A percentile compares a stretch with the other conserved stretches of the same genome.
Conservation (phyloP, 2,797 vertebrate species). For the Xenopus petersii region DNA sequence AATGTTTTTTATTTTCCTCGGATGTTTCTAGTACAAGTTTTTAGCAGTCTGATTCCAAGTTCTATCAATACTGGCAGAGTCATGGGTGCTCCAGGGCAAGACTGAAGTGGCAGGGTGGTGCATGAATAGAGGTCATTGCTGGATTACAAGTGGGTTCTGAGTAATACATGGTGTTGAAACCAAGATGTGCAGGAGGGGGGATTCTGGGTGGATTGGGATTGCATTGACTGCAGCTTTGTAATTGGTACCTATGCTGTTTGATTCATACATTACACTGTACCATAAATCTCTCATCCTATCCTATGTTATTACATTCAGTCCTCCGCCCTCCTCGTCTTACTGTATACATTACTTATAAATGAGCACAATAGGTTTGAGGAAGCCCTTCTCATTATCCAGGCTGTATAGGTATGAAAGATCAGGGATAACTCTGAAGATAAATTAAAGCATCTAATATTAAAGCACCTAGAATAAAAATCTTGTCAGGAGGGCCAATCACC, state of each 20-base stretch:
- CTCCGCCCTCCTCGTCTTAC: constrained; percentile 11
- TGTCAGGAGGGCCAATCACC: too few relatives aligned
- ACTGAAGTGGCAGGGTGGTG: constrained; percentile 11
- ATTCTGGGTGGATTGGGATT: constrained; percentile 1
- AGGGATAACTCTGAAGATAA: too few relatives aligned
- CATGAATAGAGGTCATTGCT: constrained; percentile 13
- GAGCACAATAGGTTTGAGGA: constrained; percentile 9
- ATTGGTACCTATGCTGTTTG: constrained; percentile 28
- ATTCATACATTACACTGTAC: constrained; percentile 27
- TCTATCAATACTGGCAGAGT: constrained; percentile 26
- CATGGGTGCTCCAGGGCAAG: constrained; percentile 25
- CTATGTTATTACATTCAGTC: constrained; percentile 35
- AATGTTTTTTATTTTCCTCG: neutral
- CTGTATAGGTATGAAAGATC: too few relatives aligned
- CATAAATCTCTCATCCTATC: constrained; percentile 27
- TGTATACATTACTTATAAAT: constrained; percentile 1
- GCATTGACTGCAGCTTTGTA: constrained; percentile 11
- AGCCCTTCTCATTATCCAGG: constrained; percentile 3
- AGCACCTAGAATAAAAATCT: too few relatives aligned
- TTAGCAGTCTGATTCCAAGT: constrained; percentile 24
- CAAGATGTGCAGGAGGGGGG: constrained; percentile 12
- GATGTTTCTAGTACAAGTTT: constrained; percentile 14
- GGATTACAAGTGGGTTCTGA: constrained; percentile 13
- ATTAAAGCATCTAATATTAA: too few relatives aligned
- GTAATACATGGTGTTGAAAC: neutral